A percentile compares a stretch with the other conserved stretches of the same genome.
Conservation (phyloP, 2,113 vertebrate genomes). For the Oreochromis tanganicae region DNA sequence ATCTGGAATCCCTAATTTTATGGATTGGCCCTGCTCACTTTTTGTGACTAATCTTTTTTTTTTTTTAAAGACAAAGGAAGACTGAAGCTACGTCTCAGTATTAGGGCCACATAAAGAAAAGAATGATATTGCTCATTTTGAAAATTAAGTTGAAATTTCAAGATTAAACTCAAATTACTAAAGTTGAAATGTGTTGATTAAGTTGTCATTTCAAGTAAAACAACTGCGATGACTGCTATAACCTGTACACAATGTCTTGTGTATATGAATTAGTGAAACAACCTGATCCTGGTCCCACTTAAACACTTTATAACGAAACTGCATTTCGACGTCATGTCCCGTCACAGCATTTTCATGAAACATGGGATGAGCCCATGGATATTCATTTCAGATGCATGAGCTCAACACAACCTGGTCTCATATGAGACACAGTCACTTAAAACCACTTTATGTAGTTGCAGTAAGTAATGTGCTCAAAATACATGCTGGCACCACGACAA, state of each 20-base stretch:
- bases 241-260: not conserved
- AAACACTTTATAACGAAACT: conserved; percentile 7
- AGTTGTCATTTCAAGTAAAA: not conserved
- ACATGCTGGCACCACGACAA: not conserved
- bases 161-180: not conserved
- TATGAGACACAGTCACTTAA: not conserved
- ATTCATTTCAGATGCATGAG: conserved; percentile 10
- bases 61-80: not conserved
- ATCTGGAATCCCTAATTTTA: not conserved
- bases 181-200: not conserved
- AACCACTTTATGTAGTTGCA: not conserved
- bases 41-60: not conserved
- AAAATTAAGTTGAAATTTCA: not conserved
- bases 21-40: not conserved
- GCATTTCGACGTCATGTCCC: not conserved
- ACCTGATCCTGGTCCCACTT: not conserved
- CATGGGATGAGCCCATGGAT: not conserved
- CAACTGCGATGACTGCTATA: not conserved
- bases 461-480: not conserved
- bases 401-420: not conserved
- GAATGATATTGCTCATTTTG: not conserved
- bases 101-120: not conserved
- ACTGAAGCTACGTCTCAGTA: not conserved
- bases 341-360: not conserved
- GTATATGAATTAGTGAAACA: not conserved